Evolutionary conservation across 35 echinoderm and acorn worm genomes (phyloP), one percentile per base, ranked within the genome.

Genomic region (Amphiura filiformis): DNA sequence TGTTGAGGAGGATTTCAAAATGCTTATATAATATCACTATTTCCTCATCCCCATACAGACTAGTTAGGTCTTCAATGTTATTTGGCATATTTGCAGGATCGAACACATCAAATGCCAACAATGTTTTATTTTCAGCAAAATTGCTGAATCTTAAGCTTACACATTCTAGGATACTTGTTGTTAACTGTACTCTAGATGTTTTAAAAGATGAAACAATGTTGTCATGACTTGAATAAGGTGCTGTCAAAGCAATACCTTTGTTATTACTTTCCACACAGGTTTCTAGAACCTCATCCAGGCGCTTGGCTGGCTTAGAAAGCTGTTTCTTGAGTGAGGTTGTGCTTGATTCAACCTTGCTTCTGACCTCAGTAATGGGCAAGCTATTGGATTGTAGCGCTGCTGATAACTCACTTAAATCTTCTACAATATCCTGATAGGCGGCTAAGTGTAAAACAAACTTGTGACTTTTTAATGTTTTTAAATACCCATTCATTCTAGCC

Each of bases 401-500:
- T 31, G 89, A 85, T 31, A 91, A 39, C 30, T 84, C 81, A 37
- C 81, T 75, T 39, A 91, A 38, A 76, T 91, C 89, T 31, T 91
- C 81, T 13, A 78, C 28, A 13, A 91, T 76, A 56, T 84, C 82
- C n/a, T 83, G 61, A 76, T 91, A 79, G 35, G 56, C 78, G 18
- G 81, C 65, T 0, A 84, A 44, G 49, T 82, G 30, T 39, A 92
- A 82, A 0, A 42, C 39, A 31, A 82, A 82, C 39, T 92, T 80
- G 65, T 40, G 56, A n/a, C 84, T 82, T 26, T 40, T 92, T 33
- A 92, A 31, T 42, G 9, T 87, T 84, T 77, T 92, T n/a, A 87
- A 47, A 37, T 87, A 92, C 37, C 88, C 92, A 38, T 89, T 90
- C 87, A 89, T 80, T 57, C 90, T 94, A 3, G 92, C 92, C 20